Percentiles rank a stretch among this genome's conserved stretches.
Conservation (phyloP, 2,113 vertebrate species). For the Alectura lathami region DNA sequence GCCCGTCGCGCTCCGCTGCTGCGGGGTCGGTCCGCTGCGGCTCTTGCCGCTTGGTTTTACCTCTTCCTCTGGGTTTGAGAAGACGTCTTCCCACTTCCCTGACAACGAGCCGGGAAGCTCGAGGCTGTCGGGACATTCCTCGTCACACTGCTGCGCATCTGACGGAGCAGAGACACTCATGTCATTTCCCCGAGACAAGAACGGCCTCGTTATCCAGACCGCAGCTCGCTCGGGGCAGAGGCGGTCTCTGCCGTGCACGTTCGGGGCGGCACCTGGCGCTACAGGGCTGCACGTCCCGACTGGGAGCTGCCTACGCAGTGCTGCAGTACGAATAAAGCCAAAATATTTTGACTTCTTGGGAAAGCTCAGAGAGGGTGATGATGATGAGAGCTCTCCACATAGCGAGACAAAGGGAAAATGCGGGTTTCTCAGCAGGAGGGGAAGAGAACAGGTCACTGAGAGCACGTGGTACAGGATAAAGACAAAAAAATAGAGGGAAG, state of each 20-base stretch:
- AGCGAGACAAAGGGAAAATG: background rate
- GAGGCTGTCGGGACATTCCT: conserved; percentile 39
- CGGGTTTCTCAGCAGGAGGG: background rate
- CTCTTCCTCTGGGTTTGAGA: conserved; percentile 72
- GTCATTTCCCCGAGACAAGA: background rate
- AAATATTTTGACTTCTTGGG: background rate
- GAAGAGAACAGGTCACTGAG: background rate
- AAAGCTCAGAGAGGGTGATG: background rate
- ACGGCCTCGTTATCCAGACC: rapidly evolving
- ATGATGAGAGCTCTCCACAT: background rate
- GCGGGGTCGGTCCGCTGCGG: background rate
- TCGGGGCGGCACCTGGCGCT: background rate
- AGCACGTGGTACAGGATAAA: background rate
- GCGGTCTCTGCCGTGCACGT: rapidly evolving
- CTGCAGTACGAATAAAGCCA: background rate
- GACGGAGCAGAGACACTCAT: conserved; percentile 7
- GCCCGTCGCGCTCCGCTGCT: conserved; percentile 35
- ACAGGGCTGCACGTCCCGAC: rapidly evolving
- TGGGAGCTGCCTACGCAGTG: background rate
- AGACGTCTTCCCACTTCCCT: conserved; percentile 69
- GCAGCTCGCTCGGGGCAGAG: rapidly evolving
- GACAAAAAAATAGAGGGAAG: background rate
- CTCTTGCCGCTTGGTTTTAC: conserved; percentile 58
- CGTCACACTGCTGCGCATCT: conserved; percentile 51
- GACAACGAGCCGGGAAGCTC: conserved; percentile 40